Evolutionary conservation across 2,797 vertebrate species (phyloP).

Genomic region (Melanotaenia boesemani): DNA sequence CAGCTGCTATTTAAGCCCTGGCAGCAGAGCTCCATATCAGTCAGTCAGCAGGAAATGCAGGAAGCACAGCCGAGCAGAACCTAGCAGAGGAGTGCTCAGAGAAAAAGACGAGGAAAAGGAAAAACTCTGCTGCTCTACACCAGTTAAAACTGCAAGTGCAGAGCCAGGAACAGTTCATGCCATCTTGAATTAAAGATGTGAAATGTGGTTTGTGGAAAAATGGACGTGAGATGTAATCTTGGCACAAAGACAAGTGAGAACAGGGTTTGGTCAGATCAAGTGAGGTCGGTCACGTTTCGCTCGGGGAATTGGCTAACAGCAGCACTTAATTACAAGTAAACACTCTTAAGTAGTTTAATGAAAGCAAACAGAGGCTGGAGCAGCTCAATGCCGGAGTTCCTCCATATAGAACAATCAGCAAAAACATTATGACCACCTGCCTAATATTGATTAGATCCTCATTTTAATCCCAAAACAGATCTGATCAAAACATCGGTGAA

Average conservation of each 20-base stretch:
- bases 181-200: conserved; percentile 64
- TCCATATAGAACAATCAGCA: neutral
- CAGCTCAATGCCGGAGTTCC: conserved; percentile 17
- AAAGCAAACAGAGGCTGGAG: conserved; percentile 39
- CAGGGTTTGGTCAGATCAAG: conserved; percentile 49
- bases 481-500: neutral
- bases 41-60: conserved; percentile 75
- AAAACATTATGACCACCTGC: neutral
- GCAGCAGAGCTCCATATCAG: conserved; percentile 80
- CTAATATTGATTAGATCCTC: neutral
- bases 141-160: conserved; percentile 19
- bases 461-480: neutral
- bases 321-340: conserved; percentile 52
- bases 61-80: conserved; percentile 63
- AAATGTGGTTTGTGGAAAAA: conserved; percentile 59
- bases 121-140: conserved; percentile 32
- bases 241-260: conserved; percentile 47
- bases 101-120: conserved; percentile 1
- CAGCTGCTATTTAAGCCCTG: conserved; percentile 86
- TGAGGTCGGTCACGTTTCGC: conserved; percentile 55
- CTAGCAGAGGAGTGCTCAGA: conserved; percentile 47
- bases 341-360: conserved; percentile 54
- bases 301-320: conserved; percentile 54
- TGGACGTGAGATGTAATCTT: conserved; percentile 68
- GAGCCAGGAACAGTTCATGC: conserved; percentile 45